Conservation (phyloP, 2,113 vertebrate genomes). For the Tachycineta bicolor region DNA sequence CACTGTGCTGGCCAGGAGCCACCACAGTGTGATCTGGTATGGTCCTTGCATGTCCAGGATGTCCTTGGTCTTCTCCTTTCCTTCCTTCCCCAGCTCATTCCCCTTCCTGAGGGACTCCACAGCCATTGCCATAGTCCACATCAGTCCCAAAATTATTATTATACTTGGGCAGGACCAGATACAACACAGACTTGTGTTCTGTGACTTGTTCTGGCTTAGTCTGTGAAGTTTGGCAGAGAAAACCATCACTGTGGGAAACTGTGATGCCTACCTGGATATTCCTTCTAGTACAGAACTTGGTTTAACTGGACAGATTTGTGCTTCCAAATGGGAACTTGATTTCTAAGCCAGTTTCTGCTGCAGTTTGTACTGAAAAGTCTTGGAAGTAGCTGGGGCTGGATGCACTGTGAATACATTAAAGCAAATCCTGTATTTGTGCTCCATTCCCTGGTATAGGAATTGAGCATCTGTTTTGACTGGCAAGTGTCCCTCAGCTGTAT, state of each 20-base stretch:
- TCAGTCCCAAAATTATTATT: not conserved
- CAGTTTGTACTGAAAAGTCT: not conserved
- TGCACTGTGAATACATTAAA: not conserved
- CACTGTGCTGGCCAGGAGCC: not conserved
- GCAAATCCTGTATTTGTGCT: not conserved
- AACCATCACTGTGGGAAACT: not conserved
- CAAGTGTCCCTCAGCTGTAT: conserved; percentile 43
- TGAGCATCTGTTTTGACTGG: conserved; percentile 42
- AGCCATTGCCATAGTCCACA: not conserved
- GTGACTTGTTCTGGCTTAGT: not conserved
- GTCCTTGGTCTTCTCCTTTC: not conserved
- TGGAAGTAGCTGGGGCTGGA: not conserved
- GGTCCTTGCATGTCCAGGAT: not conserved
- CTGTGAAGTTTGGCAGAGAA: not conserved
- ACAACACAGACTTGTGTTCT: not conserved
- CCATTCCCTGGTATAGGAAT: not conserved
- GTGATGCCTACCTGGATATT: not conserved
- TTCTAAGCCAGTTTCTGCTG: not conserved
- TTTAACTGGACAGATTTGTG: not conserved
- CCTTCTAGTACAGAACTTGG: not conserved
- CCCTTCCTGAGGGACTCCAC: not conserved
- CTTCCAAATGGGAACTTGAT: not conserved
- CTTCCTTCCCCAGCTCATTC: not conserved
- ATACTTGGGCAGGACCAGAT: not conserved
- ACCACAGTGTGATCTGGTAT: no score